Evolutionary conservation across 2,113 vertebrate species (phyloP), one percentile per base, ranked within the genome.

Genomic region (Chascanopsetta lugubris): DNA sequence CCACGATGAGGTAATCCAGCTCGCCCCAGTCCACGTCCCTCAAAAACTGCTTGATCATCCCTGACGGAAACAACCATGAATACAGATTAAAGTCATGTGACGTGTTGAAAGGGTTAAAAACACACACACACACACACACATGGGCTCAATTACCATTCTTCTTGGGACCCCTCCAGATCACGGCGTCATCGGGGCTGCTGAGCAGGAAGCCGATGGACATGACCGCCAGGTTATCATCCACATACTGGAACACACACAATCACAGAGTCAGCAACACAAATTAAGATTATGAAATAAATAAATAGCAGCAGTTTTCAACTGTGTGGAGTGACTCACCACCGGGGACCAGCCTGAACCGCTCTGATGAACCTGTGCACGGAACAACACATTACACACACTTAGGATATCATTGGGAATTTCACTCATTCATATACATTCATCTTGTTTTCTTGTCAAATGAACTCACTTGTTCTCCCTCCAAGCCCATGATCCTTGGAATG

Each of bases 301-400:
- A n/a, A n/a, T n/a, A n/a, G 5, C 26, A 59, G 21, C 15, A n/a
- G 38, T n/a, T 2, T 42, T 42, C 5, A n/a, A 26, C 5, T 1
- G 9, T 34, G 48, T 70, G 13, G 66, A 36, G 0, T 2, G 3
- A 85, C 96, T 96, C 80, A 99, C 97, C 94, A 99, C 97, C n/a
- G 96, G 97, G 70, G 96, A 99, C 97, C 97, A 99, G 30, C 97
- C 97, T 0, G 96, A 98, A 1, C 96, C 96, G 29, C 97, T 99
- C 88, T 98, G 97, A 77, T 99, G 97, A 80, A 99, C 96, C 97
- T 99, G 84, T 0, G 45, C 10, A 72, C 3, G 26, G 50, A 13
- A 49, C 8, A 24, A 63, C 10, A 61, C 36, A 47, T 22, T 27
- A 50, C 17, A n/a, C 5, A 40, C 38, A 38, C 32, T 13, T 4